Evolutionary conservation across 2,888 invertebrate species (phyloP).

Genomic region (Operophtera brumata): DNA sequence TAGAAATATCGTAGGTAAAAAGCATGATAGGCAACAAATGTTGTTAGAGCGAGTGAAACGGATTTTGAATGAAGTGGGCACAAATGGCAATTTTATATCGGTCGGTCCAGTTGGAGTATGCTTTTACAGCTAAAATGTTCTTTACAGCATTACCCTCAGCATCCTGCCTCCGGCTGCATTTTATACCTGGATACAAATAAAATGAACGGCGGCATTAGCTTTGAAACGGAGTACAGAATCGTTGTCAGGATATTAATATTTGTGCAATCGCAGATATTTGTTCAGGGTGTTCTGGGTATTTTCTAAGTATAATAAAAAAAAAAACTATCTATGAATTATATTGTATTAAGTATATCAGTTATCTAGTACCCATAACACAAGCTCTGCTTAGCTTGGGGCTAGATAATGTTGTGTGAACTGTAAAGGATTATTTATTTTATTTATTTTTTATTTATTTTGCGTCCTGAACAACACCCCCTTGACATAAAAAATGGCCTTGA

Average conservation of each 20-base stretch:
- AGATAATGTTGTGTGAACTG: too few species aligned
- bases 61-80: conserved; percentile 35
- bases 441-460: too few species aligned
- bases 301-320: too few species aligned
- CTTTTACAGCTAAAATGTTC: conserved; percentile 48
- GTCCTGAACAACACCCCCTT: not conserved
- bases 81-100: conserved; percentile 36
- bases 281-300: too few species aligned
- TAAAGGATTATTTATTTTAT: too few species aligned
- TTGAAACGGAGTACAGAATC: conserved; percentile 41
- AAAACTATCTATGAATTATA: too few species aligned
- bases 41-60: conserved; percentile 25
- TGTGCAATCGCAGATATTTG: too few species aligned
- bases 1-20: conserved; percentile 15
- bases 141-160: conserved; percentile 52
- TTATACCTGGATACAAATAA: conserved; percentile 52
- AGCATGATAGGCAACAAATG: conserved; percentile 25
- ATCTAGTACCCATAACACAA: too few species aligned
- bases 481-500: too few species aligned
- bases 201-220: conserved; percentile 54
- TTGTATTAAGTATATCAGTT: too few species aligned
- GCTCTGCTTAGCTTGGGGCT: too few species aligned
- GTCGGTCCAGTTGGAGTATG: conserved; percentile 36
- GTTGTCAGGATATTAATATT: not conserved
- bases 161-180: conserved; percentile 48